Percentiles rank a stretch among this genome's conserved stretches.
Evolutionary conservation across 2,797 vertebrate species (phyloP).

Genomic region (Gymnoscopelus braueri): DNA sequence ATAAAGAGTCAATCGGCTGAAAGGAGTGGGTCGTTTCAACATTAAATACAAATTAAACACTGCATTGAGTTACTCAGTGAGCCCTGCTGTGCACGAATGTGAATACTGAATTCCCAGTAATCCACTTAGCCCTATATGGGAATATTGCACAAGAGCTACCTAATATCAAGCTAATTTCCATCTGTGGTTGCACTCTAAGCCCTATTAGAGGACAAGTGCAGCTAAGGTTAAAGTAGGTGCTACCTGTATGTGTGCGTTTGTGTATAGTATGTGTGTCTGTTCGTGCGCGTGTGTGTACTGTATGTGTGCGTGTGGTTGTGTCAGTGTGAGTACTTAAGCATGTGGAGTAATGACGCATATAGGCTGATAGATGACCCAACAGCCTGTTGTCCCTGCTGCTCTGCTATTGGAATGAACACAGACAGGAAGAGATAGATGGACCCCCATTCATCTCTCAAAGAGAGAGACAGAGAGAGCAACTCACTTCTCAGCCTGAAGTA

Average conservation of each 20-base stretch:
- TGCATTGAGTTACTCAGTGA: conserved; percentile 46
- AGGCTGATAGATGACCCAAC: conserved; percentile 55
- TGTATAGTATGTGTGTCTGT: not conserved
- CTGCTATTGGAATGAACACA: conserved; percentile 46
- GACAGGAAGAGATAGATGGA: not conserved
- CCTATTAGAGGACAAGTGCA: conserved; percentile 64
- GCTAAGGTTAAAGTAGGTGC: conserved; percentile 47
- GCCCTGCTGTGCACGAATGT: conserved; percentile 47
- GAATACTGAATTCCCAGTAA: conserved; percentile 63
- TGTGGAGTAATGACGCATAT: conserved; percentile 64
- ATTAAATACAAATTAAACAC: conserved; percentile 42
- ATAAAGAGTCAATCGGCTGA: conserved; percentile 43
- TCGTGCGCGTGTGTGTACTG: conserved; percentile 7
- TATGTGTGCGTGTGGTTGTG: conserved; percentile 23
- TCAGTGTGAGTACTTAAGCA: conserved; percentile 50
- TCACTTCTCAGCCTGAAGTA: conserved; percentile 95
- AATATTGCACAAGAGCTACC: conserved; percentile 72
- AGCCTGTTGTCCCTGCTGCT: conserved; percentile 43
- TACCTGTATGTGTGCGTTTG: conserved; percentile 13
- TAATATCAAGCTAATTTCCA: conserved; percentile 72
- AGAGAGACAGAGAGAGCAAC: conserved; percentile 25
- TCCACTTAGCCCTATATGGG: conserved; percentile 60
- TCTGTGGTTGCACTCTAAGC: conserved; percentile 64
- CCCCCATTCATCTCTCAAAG: not conserved
- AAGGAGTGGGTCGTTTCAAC: conserved; percentile 43